Evolutionary conservation across 2,888 invertebrate genomes (phyloP).

Genomic region (Hemicrepidius hirtus): DNA sequence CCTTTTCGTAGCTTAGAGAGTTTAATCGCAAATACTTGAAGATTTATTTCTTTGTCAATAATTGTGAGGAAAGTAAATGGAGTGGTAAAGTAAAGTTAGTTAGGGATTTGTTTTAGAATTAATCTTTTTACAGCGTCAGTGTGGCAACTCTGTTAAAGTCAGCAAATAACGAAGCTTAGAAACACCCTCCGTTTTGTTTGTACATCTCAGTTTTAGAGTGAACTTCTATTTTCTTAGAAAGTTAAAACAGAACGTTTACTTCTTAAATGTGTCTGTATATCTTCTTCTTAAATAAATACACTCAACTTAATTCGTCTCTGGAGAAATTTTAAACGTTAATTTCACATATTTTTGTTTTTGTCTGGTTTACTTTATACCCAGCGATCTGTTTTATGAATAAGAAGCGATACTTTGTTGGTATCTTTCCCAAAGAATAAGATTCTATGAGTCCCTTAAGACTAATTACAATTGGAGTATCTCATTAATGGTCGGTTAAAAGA

Average conservation of each 20-base stretch:
- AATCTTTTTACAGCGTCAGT: not conserved
- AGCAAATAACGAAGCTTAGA: not conserved
- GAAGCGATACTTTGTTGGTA: too few relatives aligned
- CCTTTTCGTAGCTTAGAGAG: too few relatives aligned
- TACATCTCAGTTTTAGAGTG: not conserved
- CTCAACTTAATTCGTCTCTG: constrained; percentile 11
- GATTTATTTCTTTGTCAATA: too few relatives aligned
- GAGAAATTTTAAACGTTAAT: constrained; percentile 12
- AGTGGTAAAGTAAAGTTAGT: too few relatives aligned
- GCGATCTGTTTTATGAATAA: constrained; percentile 11
- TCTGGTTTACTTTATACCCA: constrained; percentile 18
- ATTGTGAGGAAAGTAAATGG: too few relatives aligned
- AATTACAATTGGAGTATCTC: not conserved
- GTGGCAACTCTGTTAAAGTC: not conserved
- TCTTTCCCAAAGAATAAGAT: too few relatives aligned
- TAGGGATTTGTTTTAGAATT: too few relatives aligned
- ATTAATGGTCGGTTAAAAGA: not conserved
- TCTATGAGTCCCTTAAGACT: not conserved
- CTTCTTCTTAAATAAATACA: not conserved
- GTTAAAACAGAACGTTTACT: constrained; percentile 7
- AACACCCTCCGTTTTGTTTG: not conserved
- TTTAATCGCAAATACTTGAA: too few relatives aligned
- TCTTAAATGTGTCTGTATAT: not conserved
- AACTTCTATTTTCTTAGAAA: not conserved
- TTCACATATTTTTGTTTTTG: constrained; percentile 16